Conservation (phyloP, 1,140 invertebrate genomes). For the Calephelis virginiensis region DNA sequence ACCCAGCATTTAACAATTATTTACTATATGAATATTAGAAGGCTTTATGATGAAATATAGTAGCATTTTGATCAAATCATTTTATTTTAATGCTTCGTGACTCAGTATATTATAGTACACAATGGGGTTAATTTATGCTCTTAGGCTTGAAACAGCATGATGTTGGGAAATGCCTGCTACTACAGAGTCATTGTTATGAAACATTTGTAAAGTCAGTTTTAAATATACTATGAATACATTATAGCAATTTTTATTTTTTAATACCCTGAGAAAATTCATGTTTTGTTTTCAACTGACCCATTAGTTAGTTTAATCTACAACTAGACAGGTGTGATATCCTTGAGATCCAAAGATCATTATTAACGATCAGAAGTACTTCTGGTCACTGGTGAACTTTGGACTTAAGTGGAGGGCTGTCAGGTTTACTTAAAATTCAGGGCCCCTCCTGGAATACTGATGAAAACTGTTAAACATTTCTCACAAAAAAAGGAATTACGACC, state of each 20-base stretch:
- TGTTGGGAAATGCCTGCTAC: slow-evolving; percentile 57
- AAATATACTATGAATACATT: slow-evolving; percentile 65
- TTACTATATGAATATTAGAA: slow-evolving; percentile 71
- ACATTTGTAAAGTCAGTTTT: slow-evolving; percentile 75
- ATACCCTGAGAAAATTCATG: neutral
- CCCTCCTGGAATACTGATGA: too few species aligned
- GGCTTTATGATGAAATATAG: slow-evolving; percentile 73
- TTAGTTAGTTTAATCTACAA: neutral
- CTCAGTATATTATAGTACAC: slow-evolving; percentile 62
- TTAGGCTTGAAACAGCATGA: slow-evolving; percentile 57
- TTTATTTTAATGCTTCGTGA: slow-evolving; percentile 72
- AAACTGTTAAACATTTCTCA: too few species aligned
- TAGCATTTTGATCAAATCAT: slow-evolving; percentile 75
- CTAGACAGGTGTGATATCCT: neutral
- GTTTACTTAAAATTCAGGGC: too few species aligned
- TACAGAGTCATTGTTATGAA: slow-evolving; percentile 62
- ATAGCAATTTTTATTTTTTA: slow-evolving; percentile 44
- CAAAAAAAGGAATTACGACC: too few species aligned
- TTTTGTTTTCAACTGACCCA: too few species aligned
- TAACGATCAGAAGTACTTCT: too few species aligned
- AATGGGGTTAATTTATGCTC: slow-evolving; percentile 60
- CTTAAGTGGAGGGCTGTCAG: too few species aligned
- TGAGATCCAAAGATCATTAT: too few species aligned
- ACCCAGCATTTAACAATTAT: slow-evolving; percentile 73
- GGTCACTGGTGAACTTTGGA: too few species aligned